Base-by-base conservation (phyloP, 2,797 vertebrate species). In the Melopsittacus undulatus region DNA sequence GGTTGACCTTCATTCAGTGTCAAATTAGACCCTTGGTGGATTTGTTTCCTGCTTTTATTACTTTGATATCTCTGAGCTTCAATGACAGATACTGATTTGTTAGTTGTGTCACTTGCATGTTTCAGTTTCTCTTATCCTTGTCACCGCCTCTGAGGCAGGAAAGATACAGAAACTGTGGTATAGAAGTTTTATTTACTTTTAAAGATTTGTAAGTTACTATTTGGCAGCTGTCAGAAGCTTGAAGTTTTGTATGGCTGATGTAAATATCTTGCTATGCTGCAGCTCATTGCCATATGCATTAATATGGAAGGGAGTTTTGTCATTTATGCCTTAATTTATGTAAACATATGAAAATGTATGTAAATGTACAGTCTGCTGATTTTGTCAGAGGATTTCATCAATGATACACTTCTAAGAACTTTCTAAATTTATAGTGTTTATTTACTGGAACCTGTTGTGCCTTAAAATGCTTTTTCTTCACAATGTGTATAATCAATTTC, bases 321-420 rank as follows among this genome's bases (percentile, higher is more conserved):
- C 66, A 26, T 59, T 94, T 83, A 32, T 82, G 69, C 62, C 70
- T 86, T 74, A 79, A 82, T 88, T 88, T 87, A 84, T 90, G 68
- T 86, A 94, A 95, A 76, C 5, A 0, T 90, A 79, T 81, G 79
- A 88, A 93, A 90, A 94, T 77, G 40, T 74, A 89, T 93, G 87
- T 90, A 85, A 89, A 93, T 83, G 6, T 68, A 34, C 19, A 76
- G 40, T 63, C 51, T 90, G 42, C 69, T 85, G 49, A 0, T 4
- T 26, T 81, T 72, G 51, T 67, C 15, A 82, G 72, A 89, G 48
- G 16, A 64, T 74, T 81, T 91, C 66, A 78, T 52, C 82, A 70
- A 36, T 56, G 22, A 38, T 57, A 45, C 0, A 1, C 74, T 93
- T 81, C 38, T 63, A 34, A 81, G 59, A 16, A 66, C 29, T 86